Evolutionary conservation across 2,888 invertebrate genomes (phyloP).

Genomic region (Nymphalis urticae): DNA sequence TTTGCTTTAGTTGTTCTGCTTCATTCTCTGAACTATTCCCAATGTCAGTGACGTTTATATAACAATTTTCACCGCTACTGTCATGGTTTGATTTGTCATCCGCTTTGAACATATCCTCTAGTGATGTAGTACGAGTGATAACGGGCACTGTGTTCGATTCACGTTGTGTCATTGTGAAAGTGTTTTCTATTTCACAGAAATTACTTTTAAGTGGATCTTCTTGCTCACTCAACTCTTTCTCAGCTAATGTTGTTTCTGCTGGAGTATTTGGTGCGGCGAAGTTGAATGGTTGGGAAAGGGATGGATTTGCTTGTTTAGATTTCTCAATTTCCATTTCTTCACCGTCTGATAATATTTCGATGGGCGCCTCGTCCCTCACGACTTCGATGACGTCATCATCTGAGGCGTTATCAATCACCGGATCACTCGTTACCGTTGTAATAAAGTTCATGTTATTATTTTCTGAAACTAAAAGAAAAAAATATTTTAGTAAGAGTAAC

Average conservation of each 20-base stretch:
- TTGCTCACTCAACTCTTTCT: constrained; percentile 40
- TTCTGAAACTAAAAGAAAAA: constrained; percentile 22
- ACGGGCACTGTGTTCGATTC: constrained; percentile 13
- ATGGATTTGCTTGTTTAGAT: constrained; percentile 39
- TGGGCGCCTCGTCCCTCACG: constrained; percentile 71
- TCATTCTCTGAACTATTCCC: constrained; percentile 32
- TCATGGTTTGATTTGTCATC: constrained; percentile 34
- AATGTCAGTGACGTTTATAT: constrained; percentile 51
- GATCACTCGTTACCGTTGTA: constrained; percentile 30
- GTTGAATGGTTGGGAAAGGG: constrained; percentile 24
- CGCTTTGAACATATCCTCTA: constrained; percentile 22
- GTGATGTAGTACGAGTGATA: constrained; percentile 11
- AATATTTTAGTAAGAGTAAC: constrained; percentile 9
- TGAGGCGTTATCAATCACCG: constrained; percentile 53
- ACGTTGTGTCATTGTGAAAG: constrained; percentile 27
- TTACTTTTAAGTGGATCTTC: constrained; percentile 50
- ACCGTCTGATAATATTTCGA: constrained; percentile 71
- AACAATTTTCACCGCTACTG: constrained; percentile 44
- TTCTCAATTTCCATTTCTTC: constrained; percentile 64
- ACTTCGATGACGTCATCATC: constrained; percentile 77
- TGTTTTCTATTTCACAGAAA: constrained; percentile 35
- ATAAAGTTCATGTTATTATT: constrained; percentile 8
- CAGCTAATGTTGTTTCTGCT: constrained; percentile 32
- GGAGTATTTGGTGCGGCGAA: constrained; percentile 44
- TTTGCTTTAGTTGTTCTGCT: constrained; percentile 33